Evolutionary conservation across 1,140 invertebrate species (phyloP).

Genomic region (Meloidogyne hapla): DNA sequence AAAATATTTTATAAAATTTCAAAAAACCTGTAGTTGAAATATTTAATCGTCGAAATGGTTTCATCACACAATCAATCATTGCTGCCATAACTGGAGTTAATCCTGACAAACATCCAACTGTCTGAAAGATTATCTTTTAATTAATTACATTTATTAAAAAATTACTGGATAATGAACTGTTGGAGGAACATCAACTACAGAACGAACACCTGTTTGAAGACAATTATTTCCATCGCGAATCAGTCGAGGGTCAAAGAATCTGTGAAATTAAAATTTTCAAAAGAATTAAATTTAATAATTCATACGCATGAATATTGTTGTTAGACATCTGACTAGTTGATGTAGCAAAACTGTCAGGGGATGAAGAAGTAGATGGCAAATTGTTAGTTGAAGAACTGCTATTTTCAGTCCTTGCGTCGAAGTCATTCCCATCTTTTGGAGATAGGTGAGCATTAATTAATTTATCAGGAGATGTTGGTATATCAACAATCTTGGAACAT

Average conservation of each 20-base stretch:
- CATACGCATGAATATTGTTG: conserved; percentile 20
- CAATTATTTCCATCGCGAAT: conserved; percentile 42
- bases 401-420: background rate
- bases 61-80: conserved; percentile 64
- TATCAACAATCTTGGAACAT: background rate
- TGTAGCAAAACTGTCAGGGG: background rate
- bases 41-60: conserved; percentile 55
- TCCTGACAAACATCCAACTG: conserved; percentile 45
- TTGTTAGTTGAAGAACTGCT: no score
- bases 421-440: no score
- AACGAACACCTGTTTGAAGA: conserved; percentile 45
- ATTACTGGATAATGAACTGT: conserved; percentile 47
- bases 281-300: background rate
- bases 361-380: background rate
- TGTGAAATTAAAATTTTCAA: conserved; percentile 15
- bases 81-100: conserved; percentile 60
- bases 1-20: conserved; percentile 16
- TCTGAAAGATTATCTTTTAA: background rate
- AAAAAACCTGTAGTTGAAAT: conserved; percentile 49
- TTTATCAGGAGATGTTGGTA: no score
- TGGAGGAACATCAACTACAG: conserved; percentile 51
- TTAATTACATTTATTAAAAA: conserved; percentile 18
- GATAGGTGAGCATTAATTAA: no score
- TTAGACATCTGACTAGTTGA: background rate
- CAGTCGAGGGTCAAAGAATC: conserved; percentile 48